Percentiles rank a stretch among this genome's conserved stretches.
Evolutionary conservation across 1,140 invertebrate species (phyloP).

Genomic region (Musca vetustissima): DNA sequence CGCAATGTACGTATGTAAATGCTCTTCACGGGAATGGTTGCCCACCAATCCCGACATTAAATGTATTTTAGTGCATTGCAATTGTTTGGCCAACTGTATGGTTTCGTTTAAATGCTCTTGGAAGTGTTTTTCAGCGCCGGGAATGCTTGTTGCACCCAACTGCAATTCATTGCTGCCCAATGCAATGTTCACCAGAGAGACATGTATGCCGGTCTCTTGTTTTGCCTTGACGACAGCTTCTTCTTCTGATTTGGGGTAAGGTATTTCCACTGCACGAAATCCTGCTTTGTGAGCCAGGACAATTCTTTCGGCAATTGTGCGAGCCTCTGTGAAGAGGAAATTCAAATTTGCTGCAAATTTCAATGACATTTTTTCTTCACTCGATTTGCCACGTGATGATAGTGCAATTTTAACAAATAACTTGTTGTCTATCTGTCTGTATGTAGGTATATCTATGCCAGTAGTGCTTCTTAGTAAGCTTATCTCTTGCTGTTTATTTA

Average conservation of each 20-base stretch:
- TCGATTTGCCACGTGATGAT: too few relatives aligned
- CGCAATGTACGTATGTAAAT: conserved; percentile 66
- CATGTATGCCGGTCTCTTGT: conserved; percentile 69
- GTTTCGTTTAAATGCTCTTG: conserved; percentile 69
- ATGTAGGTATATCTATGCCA: too few relatives aligned
- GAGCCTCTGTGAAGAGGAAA: conserved; percentile 82
- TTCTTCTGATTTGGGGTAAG: conserved; percentile 72
- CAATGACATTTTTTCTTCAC: conserved; percentile 57
- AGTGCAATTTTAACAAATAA: too few relatives aligned
- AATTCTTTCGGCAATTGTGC: conserved; percentile 71
- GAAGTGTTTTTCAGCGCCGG: conserved; percentile 75
- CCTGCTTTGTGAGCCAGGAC: conserved; percentile 74
- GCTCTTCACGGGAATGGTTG: conserved; percentile 54
- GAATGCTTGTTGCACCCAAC: conserved; percentile 78
- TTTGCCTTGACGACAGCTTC: conserved; percentile 70
- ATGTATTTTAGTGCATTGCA: conserved; percentile 79
- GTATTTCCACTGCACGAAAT: conserved; percentile 82
- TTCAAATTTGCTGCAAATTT: conserved; percentile 87
- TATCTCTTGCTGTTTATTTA: too few relatives aligned
- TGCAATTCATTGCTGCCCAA: conserved; percentile 79
- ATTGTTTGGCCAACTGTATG: conserved; percentile 78
- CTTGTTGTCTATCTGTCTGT: too few relatives aligned
- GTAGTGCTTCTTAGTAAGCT: too few relatives aligned
- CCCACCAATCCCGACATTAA: conserved; percentile 79
- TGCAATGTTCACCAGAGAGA: conserved; percentile 80